These are phyloP conservation scores for Cryptocephalus moraei DNA, from an alignment of 2,888 invertebrate species.

Conservation along the genomic window DNA sequence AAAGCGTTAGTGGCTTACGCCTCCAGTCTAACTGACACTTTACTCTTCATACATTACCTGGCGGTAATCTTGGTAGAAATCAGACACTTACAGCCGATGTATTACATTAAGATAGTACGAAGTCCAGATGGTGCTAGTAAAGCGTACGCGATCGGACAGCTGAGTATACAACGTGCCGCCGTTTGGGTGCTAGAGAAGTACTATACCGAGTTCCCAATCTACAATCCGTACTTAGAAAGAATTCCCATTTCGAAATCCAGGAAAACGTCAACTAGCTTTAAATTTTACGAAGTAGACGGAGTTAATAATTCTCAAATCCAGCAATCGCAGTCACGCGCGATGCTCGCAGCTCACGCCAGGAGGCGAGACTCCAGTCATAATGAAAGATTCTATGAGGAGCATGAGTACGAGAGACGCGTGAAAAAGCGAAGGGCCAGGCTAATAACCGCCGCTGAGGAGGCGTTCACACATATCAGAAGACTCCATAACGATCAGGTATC, in stretches of 20 bases:
- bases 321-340: slow-evolving; percentile 60
- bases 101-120: slow-evolving; percentile 81
- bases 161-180: slow-evolving; percentile 92
- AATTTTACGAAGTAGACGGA: slow-evolving; percentile 93
- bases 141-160: slow-evolving; percentile 78
- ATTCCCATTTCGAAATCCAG: slow-evolving; percentile 77
- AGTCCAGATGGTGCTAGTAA: slow-evolving; percentile 92
- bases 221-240: slow-evolving; percentile 91
- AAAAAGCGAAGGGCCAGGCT: slow-evolving; percentile 83
- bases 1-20: slow-evolving; percentile 87
- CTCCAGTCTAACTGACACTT: slow-evolving; percentile 83
- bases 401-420: slow-evolving; percentile 89
- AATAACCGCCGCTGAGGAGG: slow-evolving; percentile 91
- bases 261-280: slow-evolving; percentile 75
- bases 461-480: slow-evolving; percentile 92
- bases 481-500: slow-evolving; percentile 63
- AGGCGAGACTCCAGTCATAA: slow-evolving; percentile 89
- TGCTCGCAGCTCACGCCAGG: slow-evolving; percentile 66
- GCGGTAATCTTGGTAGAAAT: slow-evolving; percentile 90
- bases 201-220: slow-evolving; percentile 92
- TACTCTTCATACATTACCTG: slow-evolving; percentile 90
- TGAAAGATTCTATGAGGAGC: slow-evolving; percentile 96
- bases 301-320: slow-evolving; percentile 54
- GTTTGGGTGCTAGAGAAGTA: slow-evolving; percentile 92
- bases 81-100: slow-evolving; percentile 82